These are phyloP conservation scores for Rhadina sibilatrix DNA, from an alignment of 2,113 vertebrate species.

Conservation along the genomic window DNA sequence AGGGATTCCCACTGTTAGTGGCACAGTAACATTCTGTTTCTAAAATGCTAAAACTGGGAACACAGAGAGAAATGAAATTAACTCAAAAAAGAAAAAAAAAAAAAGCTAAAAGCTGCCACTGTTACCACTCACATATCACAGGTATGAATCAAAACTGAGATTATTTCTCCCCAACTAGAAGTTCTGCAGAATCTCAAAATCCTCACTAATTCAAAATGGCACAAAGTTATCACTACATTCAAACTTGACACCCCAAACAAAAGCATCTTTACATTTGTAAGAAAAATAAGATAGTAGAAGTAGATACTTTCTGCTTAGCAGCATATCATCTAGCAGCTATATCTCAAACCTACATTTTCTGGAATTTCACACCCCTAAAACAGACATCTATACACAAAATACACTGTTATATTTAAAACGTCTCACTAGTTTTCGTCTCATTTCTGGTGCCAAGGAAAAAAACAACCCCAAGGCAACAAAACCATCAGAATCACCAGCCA, in stretches of 20 bases:
- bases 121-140: not conserved
- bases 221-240: not conserved
- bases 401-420: not conserved
- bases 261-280: not conserved
- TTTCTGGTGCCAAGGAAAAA: not conserved
- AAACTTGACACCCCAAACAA: not conserved
- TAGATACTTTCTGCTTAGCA: not conserved
- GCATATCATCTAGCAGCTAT: not conserved
- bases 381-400: not conserved
- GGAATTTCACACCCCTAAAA: not conserved
- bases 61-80: not conserved
- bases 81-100: not conserved
- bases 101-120: not conserved
- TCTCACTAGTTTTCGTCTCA: not conserved
- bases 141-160: not conserved
- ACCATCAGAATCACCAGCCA: not conserved
- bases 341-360: not conserved
- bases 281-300: not conserved
- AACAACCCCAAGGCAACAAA: not conserved
- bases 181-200: not conserved
- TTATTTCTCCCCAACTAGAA: not conserved
- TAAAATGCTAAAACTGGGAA: not conserved
- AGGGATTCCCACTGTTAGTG: not conserved
- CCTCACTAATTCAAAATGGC: not conserved
- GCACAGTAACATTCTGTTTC: not conserved